These are phyloP conservation scores for Triplophysa tibetana DNA, from an alignment of 2,113 vertebrate species.

Conservation along the genomic window DNA sequence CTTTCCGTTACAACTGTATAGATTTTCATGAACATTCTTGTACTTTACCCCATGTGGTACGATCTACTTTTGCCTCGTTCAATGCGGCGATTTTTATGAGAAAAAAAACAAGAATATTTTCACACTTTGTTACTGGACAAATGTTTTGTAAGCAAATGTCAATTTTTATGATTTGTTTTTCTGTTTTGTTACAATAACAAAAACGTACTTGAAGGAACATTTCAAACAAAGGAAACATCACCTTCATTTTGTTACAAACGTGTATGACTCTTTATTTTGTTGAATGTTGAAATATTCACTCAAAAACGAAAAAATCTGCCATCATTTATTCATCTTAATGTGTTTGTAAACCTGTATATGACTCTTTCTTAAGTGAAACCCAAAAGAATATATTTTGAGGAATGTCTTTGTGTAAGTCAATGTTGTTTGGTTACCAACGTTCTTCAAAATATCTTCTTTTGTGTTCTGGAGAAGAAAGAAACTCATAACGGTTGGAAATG, in stretches of 20 bases:
- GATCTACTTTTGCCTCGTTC: constrained; percentile 94
- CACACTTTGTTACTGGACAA: constrained; percentile 86
- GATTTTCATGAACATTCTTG: constrained; percentile 55
- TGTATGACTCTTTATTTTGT: no score
- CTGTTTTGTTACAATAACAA: constrained; percentile 54
- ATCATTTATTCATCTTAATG: no score
- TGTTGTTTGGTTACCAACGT: no score
- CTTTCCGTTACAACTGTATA: constrained; percentile 98
- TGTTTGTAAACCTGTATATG: no score
- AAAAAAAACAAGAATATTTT: constrained; percentile 78
- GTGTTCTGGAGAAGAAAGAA: no score
- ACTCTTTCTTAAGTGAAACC: no score
- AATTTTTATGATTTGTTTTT: constrained; percentile 50
- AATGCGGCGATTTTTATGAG: constrained; percentile 96
- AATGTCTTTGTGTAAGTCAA: no score
- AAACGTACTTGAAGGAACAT: constrained; percentile 43
- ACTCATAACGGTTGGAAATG: no score
- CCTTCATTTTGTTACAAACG: background rate
- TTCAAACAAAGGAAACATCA: constrained; percentile 34
- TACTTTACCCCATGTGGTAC: constrained; percentile 89
- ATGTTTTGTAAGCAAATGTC: constrained; percentile 86
- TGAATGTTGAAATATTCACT: no score
- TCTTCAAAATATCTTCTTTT: no score
- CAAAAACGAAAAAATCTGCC: no score
- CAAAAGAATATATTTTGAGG: no score